Base-by-base conservation (phyloP, 2,888 invertebrate genomes). In the Drosophila subquinaria region DNA sequence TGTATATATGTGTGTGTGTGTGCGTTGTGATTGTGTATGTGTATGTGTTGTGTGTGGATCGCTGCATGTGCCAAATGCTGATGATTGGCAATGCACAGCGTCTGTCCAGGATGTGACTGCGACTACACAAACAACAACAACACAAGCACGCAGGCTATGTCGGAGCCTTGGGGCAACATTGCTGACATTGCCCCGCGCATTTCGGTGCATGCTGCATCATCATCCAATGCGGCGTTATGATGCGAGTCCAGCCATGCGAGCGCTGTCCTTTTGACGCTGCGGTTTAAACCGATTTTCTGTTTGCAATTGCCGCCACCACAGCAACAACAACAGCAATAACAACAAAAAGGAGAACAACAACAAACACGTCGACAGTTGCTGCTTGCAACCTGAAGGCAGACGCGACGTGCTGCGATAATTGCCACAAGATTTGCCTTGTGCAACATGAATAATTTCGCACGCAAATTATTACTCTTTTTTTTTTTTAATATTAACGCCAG, bases 241-340 rank as follows among this genome's bases (percentile, higher is more conserved):
- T 61, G 47, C 64, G 69, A 69, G 69, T 61, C 53, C 79, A 63
- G 73, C 73, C 74, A 63, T 74, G 76, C 78, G 47, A 50, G 57
- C 56, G 81, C 84, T 71, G 89, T 89, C 89, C 84, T 87, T 79
- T 89, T 85, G 69, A 71, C 69, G 71, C 82, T 88, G 88, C 82
- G 88, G 89, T 65, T 88, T 76, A 72, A 88, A 69, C 76, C 82
- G 88, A 89, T 86, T 86, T 82, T 69, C 85, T 80, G 88, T 89
- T 89, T 78, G 80, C 80, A 79, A 81, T 81, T 68, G 81, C 81
- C 76, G 76, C 79, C 67, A 69, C 62, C 65, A 43, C 61, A 53
- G 13, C 42, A 69, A 47, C 38, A 65, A 38, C 17, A 53, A 33
- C 43, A 59, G 23, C 45, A 20, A 13, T 53, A 30, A 15, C 61